phyloP scores from a whole-genome alignment of 2,888 invertebrate species.

The Stegophylla sp. region DNA sequence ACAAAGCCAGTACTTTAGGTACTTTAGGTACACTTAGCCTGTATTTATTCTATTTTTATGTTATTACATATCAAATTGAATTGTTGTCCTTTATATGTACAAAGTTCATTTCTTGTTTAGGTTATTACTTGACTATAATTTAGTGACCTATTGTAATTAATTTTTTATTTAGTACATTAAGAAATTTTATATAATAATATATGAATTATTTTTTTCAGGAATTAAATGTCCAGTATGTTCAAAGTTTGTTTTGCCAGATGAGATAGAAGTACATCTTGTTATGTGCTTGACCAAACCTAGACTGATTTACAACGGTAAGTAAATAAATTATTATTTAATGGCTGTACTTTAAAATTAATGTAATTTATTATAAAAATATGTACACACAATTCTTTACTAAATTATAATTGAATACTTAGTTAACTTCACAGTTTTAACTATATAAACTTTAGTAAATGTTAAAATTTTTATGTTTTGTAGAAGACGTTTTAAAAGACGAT shows the following conservation, averaged over 20 bases:
- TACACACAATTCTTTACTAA: background rate
- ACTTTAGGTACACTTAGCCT: too few relatives aligned
- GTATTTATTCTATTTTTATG: too few relatives aligned
- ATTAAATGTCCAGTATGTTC: conserved; percentile 99
- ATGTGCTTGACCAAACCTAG: conserved; percentile 99
- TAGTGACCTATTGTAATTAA: background rate
- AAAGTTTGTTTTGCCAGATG: conserved; percentile 96
- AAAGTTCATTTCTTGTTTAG: too few relatives aligned
- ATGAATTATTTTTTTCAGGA: conserved; percentile 73
- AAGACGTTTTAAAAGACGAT: conserved; percentile 93
- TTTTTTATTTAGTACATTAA: background rate
- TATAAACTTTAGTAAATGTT: background rate
- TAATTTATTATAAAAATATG: background rate
- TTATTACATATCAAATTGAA: background rate
- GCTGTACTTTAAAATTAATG: background rate
- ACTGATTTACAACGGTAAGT: conserved; percentile 94
- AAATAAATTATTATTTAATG: background rate
- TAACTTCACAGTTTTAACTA: background rate
- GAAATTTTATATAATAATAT: conserved; percentile 59
- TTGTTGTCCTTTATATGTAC: background rate
- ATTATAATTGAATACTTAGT: background rate
- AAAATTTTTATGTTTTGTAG: conserved; percentile 70
- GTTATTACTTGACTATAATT: background rate
- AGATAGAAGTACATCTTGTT: conserved; percentile 98
- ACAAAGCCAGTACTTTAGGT: too few relatives aligned